phyloP scores from a whole-genome alignment of 2,113 vertebrate genomes.

The Panthera leo region DNA sequence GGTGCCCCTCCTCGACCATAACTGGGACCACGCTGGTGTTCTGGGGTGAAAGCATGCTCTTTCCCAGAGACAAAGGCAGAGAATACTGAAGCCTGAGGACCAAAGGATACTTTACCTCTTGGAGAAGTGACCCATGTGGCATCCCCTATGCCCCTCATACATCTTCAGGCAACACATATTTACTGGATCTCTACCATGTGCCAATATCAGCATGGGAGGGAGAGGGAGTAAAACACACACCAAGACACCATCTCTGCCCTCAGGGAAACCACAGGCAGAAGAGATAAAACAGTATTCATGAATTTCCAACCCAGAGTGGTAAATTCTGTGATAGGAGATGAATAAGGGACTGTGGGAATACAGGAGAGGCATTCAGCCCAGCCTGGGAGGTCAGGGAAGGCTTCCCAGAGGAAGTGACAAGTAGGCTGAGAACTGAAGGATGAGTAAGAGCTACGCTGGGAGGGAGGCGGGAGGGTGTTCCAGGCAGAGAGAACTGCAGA shows the following conservation, averaged over 20 bases:
- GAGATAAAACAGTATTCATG: background rate
- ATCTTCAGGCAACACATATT: background rate
- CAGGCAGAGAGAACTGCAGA: slow-evolving; percentile 56
- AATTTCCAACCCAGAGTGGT: background rate
- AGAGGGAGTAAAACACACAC: background rate
- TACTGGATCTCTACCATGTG: background rate
- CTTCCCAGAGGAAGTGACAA: slow-evolving; percentile 75
- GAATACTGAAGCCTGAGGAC: background rate
- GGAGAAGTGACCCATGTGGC: background rate
- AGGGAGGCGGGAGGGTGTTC: slow-evolving; percentile 42
- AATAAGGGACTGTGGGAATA: background rate
- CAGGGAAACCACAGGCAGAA: background rate
- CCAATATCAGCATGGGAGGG: background rate
- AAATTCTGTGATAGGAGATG: background rate
- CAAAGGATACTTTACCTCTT: background rate
- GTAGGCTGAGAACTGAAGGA: slow-evolving; percentile 41
- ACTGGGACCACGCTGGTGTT: background rate
- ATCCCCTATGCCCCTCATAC: background rate
- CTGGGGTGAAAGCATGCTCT: background rate
- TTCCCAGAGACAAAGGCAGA: background rate
- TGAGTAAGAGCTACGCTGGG: slow-evolving; percentile 73
- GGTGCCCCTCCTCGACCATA: background rate
- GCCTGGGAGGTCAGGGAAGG: slow-evolving; percentile 58
- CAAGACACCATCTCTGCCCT: background rate
- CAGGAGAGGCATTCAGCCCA: background rate